Base-by-base conservation (phyloP, 2,888 invertebrate genomes). In the Stictocephala bisonia region DNA sequence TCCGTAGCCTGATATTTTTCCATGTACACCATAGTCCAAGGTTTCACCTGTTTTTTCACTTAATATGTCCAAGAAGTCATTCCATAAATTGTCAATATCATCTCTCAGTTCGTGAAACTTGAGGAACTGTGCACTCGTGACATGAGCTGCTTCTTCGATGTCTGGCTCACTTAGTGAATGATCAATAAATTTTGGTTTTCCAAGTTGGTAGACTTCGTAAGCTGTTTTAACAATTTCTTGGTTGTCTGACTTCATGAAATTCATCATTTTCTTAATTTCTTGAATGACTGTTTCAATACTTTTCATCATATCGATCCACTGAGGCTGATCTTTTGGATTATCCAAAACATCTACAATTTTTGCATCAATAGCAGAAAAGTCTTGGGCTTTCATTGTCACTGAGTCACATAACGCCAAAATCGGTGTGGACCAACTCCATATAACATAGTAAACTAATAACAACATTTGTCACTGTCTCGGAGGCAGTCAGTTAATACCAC, bases 31-130 rank as follows among this genome's bases (percentile, higher is more conserved):
- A 40, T 60, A 60, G 11, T 29, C 60, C 20, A 60, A 22, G 0
- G 31, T 60, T 35, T 60, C 60, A 60, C 60, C 60, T 22, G 60
- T 60, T 29, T 60, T 60, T 35, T 60, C 60, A 60, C 60, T 60
- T 11, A 60, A 22, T 2, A 60, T 3, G 20, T 60, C 60, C 13
- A 60, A 60, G 22, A 60, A 60, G 7, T 60, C 60, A n/a, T 60
- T 29, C 60, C 60, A 60, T 3, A 60, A 29, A 22, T 60, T 60
- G 22, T 60, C 60, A 11, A 60, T 31, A 1, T 60, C 22, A 13
- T 60, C 60, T 7, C 60, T 27, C 31, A 60, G 60, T 18, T 35
- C 31, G 22, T 60, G 60, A 22, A 60, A 60, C 15, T 60, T 22
- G 22, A 29, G 29, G 13, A 60, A 35, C 11, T 60, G 35, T 7